Evolutionary conservation across 2,113 vertebrate genomes (phyloP).

Genomic region (Plectropomus leopardus): DNA sequence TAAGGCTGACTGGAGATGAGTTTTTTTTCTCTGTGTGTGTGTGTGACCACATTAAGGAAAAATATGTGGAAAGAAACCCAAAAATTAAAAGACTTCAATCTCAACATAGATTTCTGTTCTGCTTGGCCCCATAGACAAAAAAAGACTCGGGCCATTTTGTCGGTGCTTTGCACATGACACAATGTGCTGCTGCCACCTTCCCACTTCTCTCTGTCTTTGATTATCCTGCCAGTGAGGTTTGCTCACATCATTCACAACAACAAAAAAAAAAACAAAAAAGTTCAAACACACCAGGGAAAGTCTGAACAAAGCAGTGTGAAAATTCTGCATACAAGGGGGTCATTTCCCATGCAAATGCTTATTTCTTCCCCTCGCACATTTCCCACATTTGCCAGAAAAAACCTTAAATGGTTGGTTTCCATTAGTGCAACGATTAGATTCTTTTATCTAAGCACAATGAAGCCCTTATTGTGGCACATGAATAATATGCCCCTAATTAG

Average conservation of each 20-base stretch:
- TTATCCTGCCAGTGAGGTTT: slow-evolving; percentile 1
- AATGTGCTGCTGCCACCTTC: background rate
- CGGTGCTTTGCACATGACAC: background rate
- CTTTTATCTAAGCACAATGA: slow-evolving; percentile 51
- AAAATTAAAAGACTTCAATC: background rate
- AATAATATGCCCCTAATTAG: slow-evolving; percentile 63
- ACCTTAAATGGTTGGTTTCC: slow-evolving; percentile 12
- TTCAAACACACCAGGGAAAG: background rate
- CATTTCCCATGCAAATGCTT: background rate
- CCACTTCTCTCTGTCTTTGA: background rate
- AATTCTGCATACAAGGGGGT: background rate
- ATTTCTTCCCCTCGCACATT: background rate
- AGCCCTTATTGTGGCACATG: slow-evolving; percentile 47
- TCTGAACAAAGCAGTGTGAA: too few relatives aligned
- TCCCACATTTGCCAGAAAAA: background rate
- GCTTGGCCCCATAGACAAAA: too few relatives aligned
- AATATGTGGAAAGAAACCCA: background rate
- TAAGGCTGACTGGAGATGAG: slow-evolving; percentile 14
- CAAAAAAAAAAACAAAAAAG: background rate
- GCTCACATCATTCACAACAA: background rate
- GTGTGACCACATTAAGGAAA: slow-evolving; percentile 11
- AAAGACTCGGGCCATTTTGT: background rate
- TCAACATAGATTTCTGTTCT: background rate
- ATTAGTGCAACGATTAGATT: slow-evolving; percentile 40
- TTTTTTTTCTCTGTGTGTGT: background rate